Base-by-base conservation (phyloP, 2,888 invertebrate genomes). In the Xiphydria camelus region DNA sequence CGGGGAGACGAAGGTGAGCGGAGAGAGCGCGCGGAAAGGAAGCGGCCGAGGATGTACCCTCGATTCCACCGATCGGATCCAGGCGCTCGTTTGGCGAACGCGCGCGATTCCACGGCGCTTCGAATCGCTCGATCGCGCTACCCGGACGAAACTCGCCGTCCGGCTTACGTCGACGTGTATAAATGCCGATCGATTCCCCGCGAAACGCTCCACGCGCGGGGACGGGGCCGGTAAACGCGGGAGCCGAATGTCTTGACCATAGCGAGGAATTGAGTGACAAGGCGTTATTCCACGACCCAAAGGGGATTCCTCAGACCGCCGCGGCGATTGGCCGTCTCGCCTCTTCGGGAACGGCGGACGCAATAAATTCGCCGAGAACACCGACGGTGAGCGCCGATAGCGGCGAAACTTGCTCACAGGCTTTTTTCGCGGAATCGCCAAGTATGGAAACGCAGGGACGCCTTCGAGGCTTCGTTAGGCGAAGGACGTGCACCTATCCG, bases 241-340 rank as follows among this genome's bases (percentile, higher is more conserved):
- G 44, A 49, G 47, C 47, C 45, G 40, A 56, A 51, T 49, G 59
- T 47, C 49, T 39, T 53, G 51, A 51, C 59, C 58, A 53, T 51
- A 53, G 52, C 53, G 50, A 58, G 51, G 51, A 52, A 61, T 59
- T 62, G 62, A 59, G 48, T 49, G 62, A 57, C 61, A 53, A 52
- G 60, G 47, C 51, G 55, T 49, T 48, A 51, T 55, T 43, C 49
- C 46, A 14, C n/a, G 31, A 41, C 40, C 47, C 49, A 42, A 51
- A 52, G 57, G 55, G 48, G 49, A 56, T 56, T 56, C 57, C 48
- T 40, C 23, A 20, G 29, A 25, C 19, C 34, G 44, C 47, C 35
- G 46, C 46, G 43, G 48, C 44, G n/a, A n/a, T n/a, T n/a, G n/a
- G n/a, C n/a, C n/a, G n/a, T n/a, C n/a, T n/a, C n/a, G n/a, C n/a